Conservation (phyloP, 2,888 invertebrate species). For the Erebia epiphron region DNA sequence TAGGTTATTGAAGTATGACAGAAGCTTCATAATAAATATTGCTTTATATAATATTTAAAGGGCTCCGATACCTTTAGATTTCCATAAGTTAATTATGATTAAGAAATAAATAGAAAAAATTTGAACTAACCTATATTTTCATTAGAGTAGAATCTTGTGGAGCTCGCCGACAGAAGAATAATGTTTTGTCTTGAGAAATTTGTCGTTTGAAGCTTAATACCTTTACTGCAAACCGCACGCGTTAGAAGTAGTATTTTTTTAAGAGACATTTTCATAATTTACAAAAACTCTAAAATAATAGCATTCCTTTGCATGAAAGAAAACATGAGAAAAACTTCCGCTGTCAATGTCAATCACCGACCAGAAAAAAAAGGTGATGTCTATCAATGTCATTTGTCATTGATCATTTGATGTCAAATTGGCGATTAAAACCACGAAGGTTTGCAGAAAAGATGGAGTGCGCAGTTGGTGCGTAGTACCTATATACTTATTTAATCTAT, state of each 20-base stretch:
- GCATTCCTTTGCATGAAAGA: conserved; percentile 30
- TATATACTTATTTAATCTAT: too few relatives aligned
- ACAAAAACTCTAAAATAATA: conserved; percentile 29
- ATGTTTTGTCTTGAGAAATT: conserved; percentile 62
- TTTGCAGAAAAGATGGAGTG: too few relatives aligned
- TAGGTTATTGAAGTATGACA: too few relatives aligned
- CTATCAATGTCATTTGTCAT: not conserved
- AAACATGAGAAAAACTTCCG: conserved; percentile 2
- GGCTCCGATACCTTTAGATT: not conserved
- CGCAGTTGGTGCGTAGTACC: too few relatives aligned
- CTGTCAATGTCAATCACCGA: not conserved
- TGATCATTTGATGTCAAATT: too few relatives aligned
- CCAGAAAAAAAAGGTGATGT: too few relatives aligned
- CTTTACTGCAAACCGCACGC: conserved; percentile 62
- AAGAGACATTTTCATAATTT: conserved; percentile 61
- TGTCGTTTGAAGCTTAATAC: conserved; percentile 56
- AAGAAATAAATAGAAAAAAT: conserved; percentile 22
- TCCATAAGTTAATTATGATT: not conserved
- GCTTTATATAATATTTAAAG: not conserved
- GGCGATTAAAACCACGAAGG: too few relatives aligned
- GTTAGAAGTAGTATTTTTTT: conserved; percentile 69
- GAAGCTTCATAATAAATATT: not conserved
- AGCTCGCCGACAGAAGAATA: conserved; percentile 60
- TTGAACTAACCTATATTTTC: conserved; percentile 71
- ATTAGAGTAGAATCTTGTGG: conserved; percentile 64